Percentiles rank a stretch among this genome's conserved stretches.
Conservation (phyloP, 2,113 vertebrate species). For the Boulengeromyrus knoepffleri region DNA sequence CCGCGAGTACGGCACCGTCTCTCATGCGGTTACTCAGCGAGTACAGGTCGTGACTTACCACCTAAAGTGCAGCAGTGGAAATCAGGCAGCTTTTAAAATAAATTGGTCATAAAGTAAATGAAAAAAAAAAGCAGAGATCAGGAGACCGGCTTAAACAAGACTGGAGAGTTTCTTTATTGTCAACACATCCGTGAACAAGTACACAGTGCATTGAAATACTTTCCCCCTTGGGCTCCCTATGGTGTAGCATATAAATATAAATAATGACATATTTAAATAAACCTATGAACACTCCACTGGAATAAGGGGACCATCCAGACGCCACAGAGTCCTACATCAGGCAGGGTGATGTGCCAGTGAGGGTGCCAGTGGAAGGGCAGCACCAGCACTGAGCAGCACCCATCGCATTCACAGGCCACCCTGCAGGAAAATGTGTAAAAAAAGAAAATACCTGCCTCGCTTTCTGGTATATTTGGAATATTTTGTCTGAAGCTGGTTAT, state of each 20-base stretch:
- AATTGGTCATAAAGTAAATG: not conserved
- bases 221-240: not conserved
- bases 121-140: not conserved
- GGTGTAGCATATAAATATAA: not conserved
- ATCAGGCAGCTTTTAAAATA: not conserved
- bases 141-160: not conserved
- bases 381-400: not conserved
- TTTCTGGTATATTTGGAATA: not conserved
- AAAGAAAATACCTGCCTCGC: not conserved
- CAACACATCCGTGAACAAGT: not conserved
- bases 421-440: not conserved
- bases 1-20: not conserved
- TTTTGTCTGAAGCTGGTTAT: not conserved
- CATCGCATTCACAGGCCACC: not conserved
- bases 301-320: not conserved
- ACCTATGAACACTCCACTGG: not conserved
- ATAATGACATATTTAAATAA: not conserved
- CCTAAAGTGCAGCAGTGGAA: not conserved
- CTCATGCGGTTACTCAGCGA: not conserved
- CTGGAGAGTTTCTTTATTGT: not conserved
- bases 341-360: not conserved
- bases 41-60: not conserved
- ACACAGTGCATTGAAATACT: not conserved
- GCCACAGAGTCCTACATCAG: not conserved
- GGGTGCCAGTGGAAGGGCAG: not conserved